Evolutionary conservation across 2,888 invertebrate genomes (phyloP), one percentile per base, ranked within the genome.

Genomic region (Drosophila fungiperda): DNA sequence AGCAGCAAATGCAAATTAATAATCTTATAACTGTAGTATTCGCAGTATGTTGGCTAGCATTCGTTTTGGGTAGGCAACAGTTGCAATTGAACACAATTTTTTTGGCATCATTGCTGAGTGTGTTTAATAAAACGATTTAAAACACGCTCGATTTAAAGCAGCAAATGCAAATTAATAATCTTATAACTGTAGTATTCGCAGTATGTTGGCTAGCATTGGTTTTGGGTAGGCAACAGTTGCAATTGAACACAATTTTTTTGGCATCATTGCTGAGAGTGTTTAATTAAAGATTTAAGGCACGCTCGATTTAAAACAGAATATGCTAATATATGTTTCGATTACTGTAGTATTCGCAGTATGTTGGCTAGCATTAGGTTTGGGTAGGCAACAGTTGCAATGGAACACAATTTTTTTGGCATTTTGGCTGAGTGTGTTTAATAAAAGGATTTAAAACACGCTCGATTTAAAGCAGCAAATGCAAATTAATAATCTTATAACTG

Each of bases 151-250:
- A 40, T 15, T 1, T 49, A 26, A 12, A 23, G 64, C 55, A 58
- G 45, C 52, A 65, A 26, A 48, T 68, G 70, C 70, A 17, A 23
- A 29, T 36, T 87, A 57, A 32, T 40, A 20, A 52, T 20, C 8
- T 20, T n/a, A 33, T 32, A 42, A 11, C 15, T 57, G 88, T 90
- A 52, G 90, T 78, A 90, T 87, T 90, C 89, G 79, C 89, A 80
- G 92, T 91, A 91, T 78, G 85, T 82, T 84, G 83, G 82, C 91
- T 90, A 91, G 92, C 77, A 91, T 33, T 42, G 49, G 40, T 38
- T 85, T 81, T 77, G 66, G 68, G 91, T 91, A 91, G 91, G 82
- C 90, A 91, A 90, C 90, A 72, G 91, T 91, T 91, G 91, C 91
- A 91, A 91, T 76, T 84, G 89, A 92, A 91, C 82, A 88, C 90